Evolutionary conservation across 2,797 vertebrate genomes (phyloP).

Genomic region (Silurus lanzhouensis): DNA sequence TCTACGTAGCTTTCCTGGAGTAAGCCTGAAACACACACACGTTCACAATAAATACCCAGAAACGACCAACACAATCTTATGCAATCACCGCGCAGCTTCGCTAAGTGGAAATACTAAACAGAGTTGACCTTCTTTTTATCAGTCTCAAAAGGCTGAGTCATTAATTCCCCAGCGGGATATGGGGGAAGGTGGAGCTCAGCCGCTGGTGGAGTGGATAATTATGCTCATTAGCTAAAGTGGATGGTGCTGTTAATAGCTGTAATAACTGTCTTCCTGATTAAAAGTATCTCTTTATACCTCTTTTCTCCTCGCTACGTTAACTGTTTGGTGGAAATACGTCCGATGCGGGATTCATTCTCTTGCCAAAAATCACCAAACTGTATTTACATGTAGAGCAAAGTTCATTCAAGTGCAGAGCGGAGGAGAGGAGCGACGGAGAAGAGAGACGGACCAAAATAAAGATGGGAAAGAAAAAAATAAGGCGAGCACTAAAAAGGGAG

Average conservation of each 20-base stretch:
- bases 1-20: conserved; percentile 89
- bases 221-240: conserved; percentile 77
- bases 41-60: conserved; percentile 10
- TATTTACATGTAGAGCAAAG: conserved; percentile 11
- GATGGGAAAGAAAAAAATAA: neutral
- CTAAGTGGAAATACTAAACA: neutral
- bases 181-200: conserved; percentile 61
- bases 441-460: conserved; percentile 6
- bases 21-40: conserved; percentile 69
- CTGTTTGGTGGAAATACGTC: conserved; percentile 59
- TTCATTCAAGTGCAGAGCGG: neutral
- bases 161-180: conserved; percentile 64
- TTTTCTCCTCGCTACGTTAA: conserved; percentile 70
- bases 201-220: conserved; percentile 67
- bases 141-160: conserved; percentile 55
- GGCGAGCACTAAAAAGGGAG: neutral
- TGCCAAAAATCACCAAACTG: conserved; percentile 1
- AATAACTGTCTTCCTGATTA: conserved; percentile 77
- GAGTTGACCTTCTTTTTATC: conserved; percentile 23
- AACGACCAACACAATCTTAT: conserved; percentile 12
- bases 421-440: neutral
- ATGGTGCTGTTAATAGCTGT: conserved; percentile 74
- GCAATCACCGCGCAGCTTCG: neutral
- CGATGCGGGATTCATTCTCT: conserved; percentile 48
- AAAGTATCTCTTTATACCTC: conserved; percentile 64